Evolutionary conservation across 2,797 vertebrate genomes (phyloP).

Genomic region (Cossypha dichroa): DNA sequence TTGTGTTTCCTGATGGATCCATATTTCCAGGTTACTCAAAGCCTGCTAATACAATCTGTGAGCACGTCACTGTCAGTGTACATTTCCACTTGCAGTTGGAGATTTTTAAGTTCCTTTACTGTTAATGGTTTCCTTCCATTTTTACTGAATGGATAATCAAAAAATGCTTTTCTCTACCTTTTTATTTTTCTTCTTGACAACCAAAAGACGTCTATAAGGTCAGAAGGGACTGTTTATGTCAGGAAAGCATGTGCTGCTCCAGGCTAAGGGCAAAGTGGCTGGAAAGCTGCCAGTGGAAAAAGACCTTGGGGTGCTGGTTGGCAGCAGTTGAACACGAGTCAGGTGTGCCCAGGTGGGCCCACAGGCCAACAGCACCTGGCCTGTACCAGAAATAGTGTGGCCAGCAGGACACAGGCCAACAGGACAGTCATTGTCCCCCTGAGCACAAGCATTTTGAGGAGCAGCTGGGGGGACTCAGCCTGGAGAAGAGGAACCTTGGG

Average conservation of each 20-base stretch:
- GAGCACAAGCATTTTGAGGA: neutral
- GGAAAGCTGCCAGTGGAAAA: neutral
- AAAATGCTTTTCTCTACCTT: neutral
- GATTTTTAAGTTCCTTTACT: neutral
- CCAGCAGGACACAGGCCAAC: neutral
- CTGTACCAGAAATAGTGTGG: neutral
- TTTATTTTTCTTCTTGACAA: neutral
- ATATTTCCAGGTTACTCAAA: neutral
- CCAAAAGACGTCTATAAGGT: neutral
- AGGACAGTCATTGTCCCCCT: neutral
- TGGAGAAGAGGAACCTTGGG: neutral
- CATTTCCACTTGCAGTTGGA: neutral
- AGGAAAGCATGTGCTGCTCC: neutral
- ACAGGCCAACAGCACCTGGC: neutral
- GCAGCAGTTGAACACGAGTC: neutral
- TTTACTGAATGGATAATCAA: neutral
- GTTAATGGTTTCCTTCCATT: neutral
- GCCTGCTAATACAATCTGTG: neutral
- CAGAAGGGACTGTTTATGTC: neutral
- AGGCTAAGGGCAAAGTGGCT: neutral
- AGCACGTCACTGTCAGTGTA: neutral
- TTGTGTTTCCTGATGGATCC: slow-evolving; percentile 6
- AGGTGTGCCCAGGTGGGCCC: neutral
- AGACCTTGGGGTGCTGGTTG: neutral
- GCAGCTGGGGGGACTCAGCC: neutral